A percentile compares a stretch with the other conserved stretches of the same genome.
phyloP scores from a whole-genome alignment of 2,888 invertebrate genomes.

The Drepanosiphum platanoidis region DNA sequence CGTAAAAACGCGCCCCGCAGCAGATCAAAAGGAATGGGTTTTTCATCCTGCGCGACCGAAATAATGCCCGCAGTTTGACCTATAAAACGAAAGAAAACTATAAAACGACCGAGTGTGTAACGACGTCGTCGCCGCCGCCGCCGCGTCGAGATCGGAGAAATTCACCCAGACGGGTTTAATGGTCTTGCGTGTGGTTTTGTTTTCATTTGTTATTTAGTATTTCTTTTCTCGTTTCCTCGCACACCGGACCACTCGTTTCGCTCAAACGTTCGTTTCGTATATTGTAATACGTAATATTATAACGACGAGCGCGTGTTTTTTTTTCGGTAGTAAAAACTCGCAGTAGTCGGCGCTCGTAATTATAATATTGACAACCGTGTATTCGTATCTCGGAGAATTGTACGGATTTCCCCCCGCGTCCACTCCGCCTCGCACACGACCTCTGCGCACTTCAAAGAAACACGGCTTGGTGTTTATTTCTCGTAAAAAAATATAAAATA shows the following conservation, averaged over 20 bases:
- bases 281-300: neutral
- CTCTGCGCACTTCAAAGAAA: conserved; percentile 34
- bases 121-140: neutral
- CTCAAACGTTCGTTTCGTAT: neutral
- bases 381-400: neutral
- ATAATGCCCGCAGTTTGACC: neutral
- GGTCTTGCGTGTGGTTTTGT: neutral
- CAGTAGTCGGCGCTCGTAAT: neutral
- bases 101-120: neutral
- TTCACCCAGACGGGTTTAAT: conserved; percentile 1
- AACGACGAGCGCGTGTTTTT: neutral
- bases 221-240: neutral
- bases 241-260: neutral
- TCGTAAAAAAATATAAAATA: conserved; percentile 27
- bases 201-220: neutral
- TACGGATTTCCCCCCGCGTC: neutral
- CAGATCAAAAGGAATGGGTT: no score
- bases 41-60: no score
- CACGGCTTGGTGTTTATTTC: neutral
- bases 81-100: neutral
- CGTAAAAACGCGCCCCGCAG: no score
- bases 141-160: neutral
- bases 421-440: neutral
- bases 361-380: conserved; percentile 4
- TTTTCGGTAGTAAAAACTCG: conserved; percentile 28